phyloP scores from a whole-genome alignment of 2,797 vertebrate species.

The Gephyroberyx darwinii region DNA sequence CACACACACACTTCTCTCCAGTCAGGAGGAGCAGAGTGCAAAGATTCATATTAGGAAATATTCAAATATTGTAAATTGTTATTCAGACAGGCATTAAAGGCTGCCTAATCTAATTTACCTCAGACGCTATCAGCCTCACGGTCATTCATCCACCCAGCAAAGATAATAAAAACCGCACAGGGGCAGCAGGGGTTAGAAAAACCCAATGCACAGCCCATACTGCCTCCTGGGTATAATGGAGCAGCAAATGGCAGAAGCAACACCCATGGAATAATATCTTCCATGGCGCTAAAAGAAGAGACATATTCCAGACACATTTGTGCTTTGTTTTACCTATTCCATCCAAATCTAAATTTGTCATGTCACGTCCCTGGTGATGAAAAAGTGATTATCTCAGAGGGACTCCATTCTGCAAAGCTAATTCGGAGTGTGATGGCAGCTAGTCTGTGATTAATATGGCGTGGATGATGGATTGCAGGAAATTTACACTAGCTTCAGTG shows the following conservation, averaged over 20 bases:
- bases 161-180: conserved; percentile 59
- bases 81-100: conserved; percentile 73
- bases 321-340: conserved; percentile 40
- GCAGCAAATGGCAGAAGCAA: not conserved
- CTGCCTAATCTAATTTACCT: conserved; percentile 74
- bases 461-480: conserved; percentile 74
- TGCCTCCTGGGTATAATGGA: not conserved
- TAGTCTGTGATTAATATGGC: conserved; percentile 71
- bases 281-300: not conserved
- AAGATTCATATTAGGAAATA: conserved; percentile 68
- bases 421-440: conserved; percentile 54
- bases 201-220: not conserved
- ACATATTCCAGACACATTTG: conserved; percentile 22
- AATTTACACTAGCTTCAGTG: conserved; percentile 26
- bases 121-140: conserved; percentile 48
- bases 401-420: conserved; percentile 58
- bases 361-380: conserved; percentile 60
- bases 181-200: conserved; percentile 42
- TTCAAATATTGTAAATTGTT: conserved; percentile 71
- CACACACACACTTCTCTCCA: conserved; percentile 30
- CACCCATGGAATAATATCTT: not conserved
- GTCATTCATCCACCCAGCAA: conserved; percentile 51
- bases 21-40: conserved; percentile 68
- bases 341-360: conserved; percentile 55
- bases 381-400: conserved; percentile 73